These are phyloP conservation scores for Trichosurus vulpecula DNA, from an alignment of 2,797 vertebrate species.

Conservation along the genomic window DNA sequence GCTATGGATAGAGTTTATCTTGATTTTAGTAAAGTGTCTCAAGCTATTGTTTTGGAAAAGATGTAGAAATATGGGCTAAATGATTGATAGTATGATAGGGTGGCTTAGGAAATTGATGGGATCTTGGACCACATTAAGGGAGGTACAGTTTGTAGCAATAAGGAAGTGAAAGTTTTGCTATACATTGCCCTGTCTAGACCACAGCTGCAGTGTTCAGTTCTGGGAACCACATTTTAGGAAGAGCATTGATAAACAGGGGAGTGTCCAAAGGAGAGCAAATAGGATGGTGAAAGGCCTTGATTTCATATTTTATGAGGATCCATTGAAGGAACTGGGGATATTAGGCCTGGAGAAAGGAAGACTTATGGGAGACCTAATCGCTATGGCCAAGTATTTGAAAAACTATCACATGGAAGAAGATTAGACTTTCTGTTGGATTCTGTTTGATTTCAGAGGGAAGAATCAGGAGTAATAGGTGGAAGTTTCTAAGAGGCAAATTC, in stretches of 20 bases:
- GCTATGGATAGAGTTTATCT: not conserved
- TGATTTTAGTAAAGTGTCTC: not conserved
- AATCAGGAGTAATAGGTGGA: not conserved
- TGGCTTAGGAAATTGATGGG: not conserved
- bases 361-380: not conserved
- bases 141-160: not conserved
- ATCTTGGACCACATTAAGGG: not conserved
- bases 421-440: not conserved
- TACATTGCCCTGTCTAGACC: not conserved
- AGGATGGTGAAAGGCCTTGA: not conserved
- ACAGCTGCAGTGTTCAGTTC: not conserved
- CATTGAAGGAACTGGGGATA: not conserved
- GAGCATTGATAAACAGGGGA: not conserved
- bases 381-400: not conserved
- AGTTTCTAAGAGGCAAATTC: not conserved
- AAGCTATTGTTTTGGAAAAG: not conserved
- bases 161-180: not conserved
- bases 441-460: not conserved
- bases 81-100: not conserved
- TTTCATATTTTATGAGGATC: not conserved
- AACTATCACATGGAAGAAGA: not conserved
- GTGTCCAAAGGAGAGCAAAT: not conserved
- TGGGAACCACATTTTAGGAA: not conserved
- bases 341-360: not conserved
- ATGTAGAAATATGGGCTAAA: not conserved